Evolutionary conservation across 2,113 vertebrate species (phyloP).

Genomic region (Clarias macrocephalus): DNA sequence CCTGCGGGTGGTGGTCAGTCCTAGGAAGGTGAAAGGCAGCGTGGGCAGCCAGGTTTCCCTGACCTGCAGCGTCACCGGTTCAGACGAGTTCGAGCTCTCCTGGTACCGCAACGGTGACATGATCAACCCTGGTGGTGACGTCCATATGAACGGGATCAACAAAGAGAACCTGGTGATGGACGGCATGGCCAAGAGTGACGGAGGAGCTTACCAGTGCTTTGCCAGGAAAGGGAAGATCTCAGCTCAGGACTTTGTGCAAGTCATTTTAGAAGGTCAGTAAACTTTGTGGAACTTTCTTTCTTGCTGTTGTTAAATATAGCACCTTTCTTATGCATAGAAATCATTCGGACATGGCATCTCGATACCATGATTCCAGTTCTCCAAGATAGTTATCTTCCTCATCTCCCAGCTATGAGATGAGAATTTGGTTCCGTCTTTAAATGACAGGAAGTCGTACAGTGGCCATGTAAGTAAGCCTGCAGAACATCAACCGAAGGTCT

Average conservation of each 20-base stretch:
- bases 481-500: not conserved
- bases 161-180: constrained; percentile 96
- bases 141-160: constrained; percentile 87
- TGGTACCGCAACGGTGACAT: constrained; percentile 98
- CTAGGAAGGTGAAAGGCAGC: constrained; percentile 93
- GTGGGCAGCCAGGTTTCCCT: constrained; percentile 96
- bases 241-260: constrained; percentile 94
- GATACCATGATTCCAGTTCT: not conserved
- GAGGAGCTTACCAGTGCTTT: constrained; percentile 96
- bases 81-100: constrained; percentile 90
- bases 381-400: not conserved
- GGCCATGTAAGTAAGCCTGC: not conserved
- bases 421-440: not conserved
- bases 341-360: too few relatives aligned
- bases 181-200: constrained; percentile 96
- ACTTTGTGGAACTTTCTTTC: not conserved
- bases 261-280: constrained; percentile 93
- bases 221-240: constrained; percentile 93
- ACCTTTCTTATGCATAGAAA: too few relatives aligned
- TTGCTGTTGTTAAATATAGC: not conserved
- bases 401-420: not conserved
- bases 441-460: not conserved
- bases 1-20: constrained; percentile 90
- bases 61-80: constrained; percentile 90
- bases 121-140: constrained; percentile 87